Percentiles rank a stretch among this genome's conserved stretches.
These are phyloP conservation scores for Leptosomus discolor DNA, from an alignment of 2,113 vertebrate species.

Conservation along the genomic window DNA sequence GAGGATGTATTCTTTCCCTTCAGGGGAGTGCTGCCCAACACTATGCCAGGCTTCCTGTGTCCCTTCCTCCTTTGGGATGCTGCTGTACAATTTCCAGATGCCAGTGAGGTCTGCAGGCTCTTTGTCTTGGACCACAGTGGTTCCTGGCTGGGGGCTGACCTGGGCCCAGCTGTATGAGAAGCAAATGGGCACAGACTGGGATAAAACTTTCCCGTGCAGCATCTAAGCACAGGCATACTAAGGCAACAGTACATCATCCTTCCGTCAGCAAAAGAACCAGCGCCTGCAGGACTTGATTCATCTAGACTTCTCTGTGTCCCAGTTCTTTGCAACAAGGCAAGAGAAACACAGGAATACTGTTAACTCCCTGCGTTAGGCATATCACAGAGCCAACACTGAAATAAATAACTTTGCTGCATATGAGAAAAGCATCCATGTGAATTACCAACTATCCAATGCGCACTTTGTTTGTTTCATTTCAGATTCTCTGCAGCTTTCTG, in stretches of 20 bases:
- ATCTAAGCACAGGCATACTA: background rate
- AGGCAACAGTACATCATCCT: background rate
- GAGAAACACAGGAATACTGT: background rate
- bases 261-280: background rate
- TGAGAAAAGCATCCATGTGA: background rate
- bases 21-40: background rate
- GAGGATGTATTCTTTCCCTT: background rate
- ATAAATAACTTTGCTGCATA: background rate
- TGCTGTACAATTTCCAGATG: background rate
- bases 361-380: background rate
- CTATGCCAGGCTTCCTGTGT: background rate
- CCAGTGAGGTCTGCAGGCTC: accelerated
- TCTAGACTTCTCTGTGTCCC: background rate
- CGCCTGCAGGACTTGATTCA: background rate
- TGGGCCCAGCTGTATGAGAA: background rate
- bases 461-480: background rate
- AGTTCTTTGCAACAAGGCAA: background rate
- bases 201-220: background rate
- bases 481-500: background rate
- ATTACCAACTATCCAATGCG: background rate
- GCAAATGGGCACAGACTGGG: background rate
- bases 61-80: background rate
- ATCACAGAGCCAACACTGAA: background rate
- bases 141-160: accelerated
- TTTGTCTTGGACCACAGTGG: background rate